Evolutionary conservation across 2,888 invertebrate species (phyloP).

Genomic region (Linnaemya tessellans): DNA sequence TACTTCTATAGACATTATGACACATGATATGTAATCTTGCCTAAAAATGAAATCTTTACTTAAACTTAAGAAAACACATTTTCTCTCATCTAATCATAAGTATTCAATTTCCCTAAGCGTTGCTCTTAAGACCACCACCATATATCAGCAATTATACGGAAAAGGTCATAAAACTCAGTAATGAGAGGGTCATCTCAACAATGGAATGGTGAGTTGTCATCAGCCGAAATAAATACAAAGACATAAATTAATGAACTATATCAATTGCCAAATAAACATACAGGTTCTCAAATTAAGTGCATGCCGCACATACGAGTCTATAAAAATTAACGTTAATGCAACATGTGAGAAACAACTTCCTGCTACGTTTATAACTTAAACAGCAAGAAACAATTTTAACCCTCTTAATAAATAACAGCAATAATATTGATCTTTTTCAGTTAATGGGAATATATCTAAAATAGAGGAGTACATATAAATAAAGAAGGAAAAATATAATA

Average conservation of each 20-base stretch:
- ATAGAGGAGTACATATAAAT: background rate
- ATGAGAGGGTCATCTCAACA: slow-evolving; percentile 23
- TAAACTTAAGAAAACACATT: background rate
- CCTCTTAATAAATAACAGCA: slow-evolving; percentile 41
- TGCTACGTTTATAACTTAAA: slow-evolving; percentile 1
- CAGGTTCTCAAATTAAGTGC: slow-evolving; percentile 34
- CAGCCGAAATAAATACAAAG: slow-evolving; percentile 6
- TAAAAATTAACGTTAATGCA: slow-evolving; percentile 1
- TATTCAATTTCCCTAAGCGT: background rate
- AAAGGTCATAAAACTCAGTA: slow-evolving; percentile 24
- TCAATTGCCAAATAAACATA: slow-evolving; percentile 37
- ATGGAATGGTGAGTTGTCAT: slow-evolving; percentile 50
- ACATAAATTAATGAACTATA: slow-evolving; percentile 55
- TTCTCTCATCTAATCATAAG: background rate
- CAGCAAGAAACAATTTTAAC: slow-evolving; percentile 11
- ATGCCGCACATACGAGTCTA: background rate
- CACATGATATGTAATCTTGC: too few species aligned
- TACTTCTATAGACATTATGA: too few species aligned
- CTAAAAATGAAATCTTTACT: too few species aligned
- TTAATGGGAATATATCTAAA: slow-evolving; percentile 35
- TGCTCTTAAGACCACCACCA: slow-evolving; percentile 22
- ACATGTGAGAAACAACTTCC: slow-evolving; percentile 47
- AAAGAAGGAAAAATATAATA: slow-evolving; percentile 26
- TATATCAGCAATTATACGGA: slow-evolving; percentile 17
- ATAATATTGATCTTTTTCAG: slow-evolving; percentile 34